Evolutionary conservation across 2,888 invertebrate species (phyloP).

Genomic region (Pristionchus japonicus): DNA sequence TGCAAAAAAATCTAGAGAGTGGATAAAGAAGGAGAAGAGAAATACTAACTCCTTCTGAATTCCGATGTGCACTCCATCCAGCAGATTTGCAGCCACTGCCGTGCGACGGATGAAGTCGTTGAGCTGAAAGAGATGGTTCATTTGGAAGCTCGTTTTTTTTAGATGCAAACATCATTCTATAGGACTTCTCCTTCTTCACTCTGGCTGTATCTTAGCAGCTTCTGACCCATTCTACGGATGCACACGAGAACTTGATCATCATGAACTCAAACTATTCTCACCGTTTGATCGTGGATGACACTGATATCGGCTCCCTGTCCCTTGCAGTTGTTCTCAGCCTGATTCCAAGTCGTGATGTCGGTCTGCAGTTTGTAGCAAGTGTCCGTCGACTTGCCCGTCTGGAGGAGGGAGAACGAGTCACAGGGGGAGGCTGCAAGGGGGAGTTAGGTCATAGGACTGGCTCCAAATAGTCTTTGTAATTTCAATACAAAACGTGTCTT

Average conservation of each 20-base stretch:
- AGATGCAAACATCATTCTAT: too few relatives aligned
- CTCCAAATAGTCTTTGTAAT: not conserved
- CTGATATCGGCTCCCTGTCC: not conserved
- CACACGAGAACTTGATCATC: too few relatives aligned
- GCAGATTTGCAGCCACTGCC: not conserved
- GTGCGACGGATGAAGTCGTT: constrained; percentile 35
- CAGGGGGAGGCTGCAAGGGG: constrained; percentile 9
- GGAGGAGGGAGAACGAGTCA: not conserved
- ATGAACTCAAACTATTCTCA: not conserved
- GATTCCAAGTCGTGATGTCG: not conserved
- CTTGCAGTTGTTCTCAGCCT: not conserved
- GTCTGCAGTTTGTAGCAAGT: constrained; percentile 7
- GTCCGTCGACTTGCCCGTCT: not conserved
- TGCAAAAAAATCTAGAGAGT: not conserved
- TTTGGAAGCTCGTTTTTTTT: not conserved
- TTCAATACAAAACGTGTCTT: too few relatives aligned
- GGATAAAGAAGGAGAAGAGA: not conserved
- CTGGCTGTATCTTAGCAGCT: too few relatives aligned
- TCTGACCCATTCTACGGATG: too few relatives aligned
- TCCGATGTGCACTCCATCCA: constrained; percentile 41
- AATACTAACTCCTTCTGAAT: not conserved
- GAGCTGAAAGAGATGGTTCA: not conserved
- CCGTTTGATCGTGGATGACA: constrained; percentile 39
- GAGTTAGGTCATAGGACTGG: not conserved
- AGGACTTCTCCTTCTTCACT: too few relatives aligned